Base-by-base conservation (phyloP, 2,888 invertebrate species). In the Folsomia candida region DNA sequence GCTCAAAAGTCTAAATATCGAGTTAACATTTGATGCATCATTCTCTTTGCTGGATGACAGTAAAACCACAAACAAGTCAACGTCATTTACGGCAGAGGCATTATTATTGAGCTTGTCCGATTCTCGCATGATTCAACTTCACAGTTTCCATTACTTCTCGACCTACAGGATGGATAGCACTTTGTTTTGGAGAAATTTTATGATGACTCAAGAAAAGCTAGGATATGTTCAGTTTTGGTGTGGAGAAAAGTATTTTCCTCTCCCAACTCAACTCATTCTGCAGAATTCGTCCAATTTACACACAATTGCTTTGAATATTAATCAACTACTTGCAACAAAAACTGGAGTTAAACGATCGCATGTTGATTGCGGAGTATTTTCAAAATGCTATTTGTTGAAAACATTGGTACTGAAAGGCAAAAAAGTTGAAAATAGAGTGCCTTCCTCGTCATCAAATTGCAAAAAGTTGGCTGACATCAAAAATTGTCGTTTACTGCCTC, bases 171-270 rank as follows among this genome's bases (percentile, higher is more conserved):
- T 29, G 4, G 27, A 26, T 2, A 28, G 28, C n/a, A 61, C 61
- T 11, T 4, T 20, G 2, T n/a, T 61, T 11, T 61, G 61, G 61
- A 26, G 61, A 61, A 61, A 29, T n/a, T 61, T 61, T 29, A 4
- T 61, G 3, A n/a, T 18, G 4, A 28, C 28, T 61, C 61, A 61
- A 28, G 27, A 11, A 18, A 26, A 28, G 6, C 22, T 61, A 20
- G 61, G 28, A 29, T 61, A 61, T 61, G 24, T 61, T 2, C 61
- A 61, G 22, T 61, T 28, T n/a, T 61, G 61, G 61, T 61, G 61
- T 61, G 61, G 61, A 3, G 20, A 61, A 28, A 61, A 61, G 27
- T 61, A 61, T 28, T 61, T 27, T 28, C 28, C 27, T 4, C 26
- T 61, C 11, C 29, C 29, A n/a, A 61, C 61, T 26, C n/a, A n/a